Evolutionary conservation across 92 coral and sea anemone species (phyloP).

Genomic region (Nematostella vectensis): DNA sequence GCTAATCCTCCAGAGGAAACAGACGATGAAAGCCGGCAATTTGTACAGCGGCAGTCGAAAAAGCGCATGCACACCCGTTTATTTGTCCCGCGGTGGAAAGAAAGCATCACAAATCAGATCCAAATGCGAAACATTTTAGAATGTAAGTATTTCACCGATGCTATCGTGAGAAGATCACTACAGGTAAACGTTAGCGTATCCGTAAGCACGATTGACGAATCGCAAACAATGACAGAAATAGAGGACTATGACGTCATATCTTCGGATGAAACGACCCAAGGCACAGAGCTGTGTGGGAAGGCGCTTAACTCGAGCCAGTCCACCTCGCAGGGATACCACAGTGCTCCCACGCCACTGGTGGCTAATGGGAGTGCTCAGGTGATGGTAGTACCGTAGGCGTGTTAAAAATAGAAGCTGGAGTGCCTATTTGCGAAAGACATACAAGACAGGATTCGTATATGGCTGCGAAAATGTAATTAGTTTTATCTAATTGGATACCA

Average conservation of each 20-base stretch:
- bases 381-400: no score
- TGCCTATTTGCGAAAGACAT: no score
- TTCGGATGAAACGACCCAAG: constrained; percentile 57
- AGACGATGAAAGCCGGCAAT: constrained; percentile 39
- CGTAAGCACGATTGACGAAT: constrained; percentile 1
- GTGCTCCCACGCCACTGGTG: constrained; percentile 43
- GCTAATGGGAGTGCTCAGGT: no score
- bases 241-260: constrained; percentile 84
- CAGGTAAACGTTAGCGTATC: constrained; percentile 39
- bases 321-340: constrained; percentile 70
- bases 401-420: no score
- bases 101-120: constrained; percentile 53
- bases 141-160: constrained; percentile 77
- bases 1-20: constrained; percentile 30
- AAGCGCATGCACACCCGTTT: constrained; percentile 17
- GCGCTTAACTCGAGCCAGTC: constrained; percentile 40
- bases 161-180: constrained; percentile 53
- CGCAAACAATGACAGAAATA: constrained; percentile 20
- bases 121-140: constrained; percentile 77
- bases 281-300: constrained; percentile 14
- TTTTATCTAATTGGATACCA: no score
- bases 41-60: constrained; percentile 3
- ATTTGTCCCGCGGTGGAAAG: constrained; percentile 55
- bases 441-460: no score
- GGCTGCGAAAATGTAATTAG: no score